A percentile compares a stretch with the other conserved stretches of the same genome.
Evolutionary conservation across 1,140 invertebrate species (phyloP).

Genomic region (Spodoptera frugiperda): DNA sequence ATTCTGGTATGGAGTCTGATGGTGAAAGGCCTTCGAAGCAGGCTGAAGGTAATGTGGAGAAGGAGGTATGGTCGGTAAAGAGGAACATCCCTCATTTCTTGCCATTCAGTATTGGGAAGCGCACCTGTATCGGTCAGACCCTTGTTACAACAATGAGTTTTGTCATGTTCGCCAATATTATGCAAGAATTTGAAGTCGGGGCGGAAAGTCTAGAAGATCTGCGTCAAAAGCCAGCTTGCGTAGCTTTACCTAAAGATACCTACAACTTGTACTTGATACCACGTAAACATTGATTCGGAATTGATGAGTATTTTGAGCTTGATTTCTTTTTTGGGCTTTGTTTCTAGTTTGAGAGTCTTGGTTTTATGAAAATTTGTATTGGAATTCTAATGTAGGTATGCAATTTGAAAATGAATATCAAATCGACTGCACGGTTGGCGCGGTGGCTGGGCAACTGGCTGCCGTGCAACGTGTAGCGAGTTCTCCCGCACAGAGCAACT

Average conservation of each 20-base stretch:
- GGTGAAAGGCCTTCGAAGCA: constrained; percentile 69
- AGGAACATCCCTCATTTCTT: constrained; percentile 91
- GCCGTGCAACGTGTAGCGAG: too few species aligned
- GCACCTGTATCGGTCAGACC: constrained; percentile 96
- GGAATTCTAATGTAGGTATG: too few species aligned
- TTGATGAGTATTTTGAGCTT: constrained; percentile 29
- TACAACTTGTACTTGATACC: constrained; percentile 88
- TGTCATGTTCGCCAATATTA: constrained; percentile 90
- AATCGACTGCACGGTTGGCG: too few species aligned
- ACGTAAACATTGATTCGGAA: constrained; percentile 72
- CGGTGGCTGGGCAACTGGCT: too few species aligned
- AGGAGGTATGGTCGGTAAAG: constrained; percentile 76
- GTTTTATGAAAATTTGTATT: background rate
- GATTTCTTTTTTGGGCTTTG: background rate
- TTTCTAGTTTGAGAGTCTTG: background rate
- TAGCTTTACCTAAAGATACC: constrained; percentile 90
- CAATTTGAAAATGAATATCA: too few species aligned
- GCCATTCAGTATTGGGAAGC: constrained; percentile 94
- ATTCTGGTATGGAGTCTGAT: constrained; percentile 86
- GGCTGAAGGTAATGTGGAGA: constrained; percentile 63
- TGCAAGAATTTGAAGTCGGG: constrained; percentile 91
- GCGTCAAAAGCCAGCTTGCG: constrained; percentile 88
- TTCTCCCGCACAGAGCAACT: too few species aligned
- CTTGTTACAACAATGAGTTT: constrained; percentile 92
- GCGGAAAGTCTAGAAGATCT: constrained; percentile 86